Conservation (phyloP, 2,888 invertebrate species). For the Euspilapteryx auroguttella region DNA sequence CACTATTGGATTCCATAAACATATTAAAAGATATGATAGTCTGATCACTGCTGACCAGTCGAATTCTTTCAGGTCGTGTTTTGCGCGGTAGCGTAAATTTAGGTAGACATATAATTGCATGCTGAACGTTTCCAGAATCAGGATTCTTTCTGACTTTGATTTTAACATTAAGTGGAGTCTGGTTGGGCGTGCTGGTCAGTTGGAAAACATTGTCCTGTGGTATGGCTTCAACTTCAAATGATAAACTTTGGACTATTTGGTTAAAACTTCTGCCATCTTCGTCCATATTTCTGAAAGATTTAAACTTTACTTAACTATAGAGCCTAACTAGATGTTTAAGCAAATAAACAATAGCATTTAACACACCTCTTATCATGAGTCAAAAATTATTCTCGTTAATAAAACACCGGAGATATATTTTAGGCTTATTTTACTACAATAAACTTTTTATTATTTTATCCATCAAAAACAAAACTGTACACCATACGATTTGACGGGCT, state of each 20-base stretch:
- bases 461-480: conserved; percentile 37
- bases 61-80: conserved; percentile 22
- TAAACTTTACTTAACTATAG: not conserved
- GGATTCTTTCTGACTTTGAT: conserved; percentile 31
- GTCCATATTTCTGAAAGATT: not conserved
- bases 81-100: conserved; percentile 12
- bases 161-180: conserved; percentile 29
- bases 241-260: conserved; percentile 21
- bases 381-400: too few species aligned
- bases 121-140: conserved; percentile 11
- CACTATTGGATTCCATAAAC: conserved; percentile 18
- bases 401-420: too few species aligned
- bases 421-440: too few species aligned
- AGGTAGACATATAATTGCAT: conserved; percentile 18
- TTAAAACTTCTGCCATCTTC: too few species aligned
- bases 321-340: too few species aligned
- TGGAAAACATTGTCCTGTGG: conserved; percentile 16
- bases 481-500: conserved; percentile 32
- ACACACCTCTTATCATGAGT: too few species aligned
- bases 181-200: conserved; percentile 12
- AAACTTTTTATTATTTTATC: too few species aligned
- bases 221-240: conserved; percentile 31
- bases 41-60: conserved; percentile 30
- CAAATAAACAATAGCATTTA: too few species aligned
- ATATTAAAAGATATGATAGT: conserved; percentile 42